Evolutionary conservation across 2,888 invertebrate genomes (phyloP).

Genomic region (Trachelus troglodyta): DNA sequence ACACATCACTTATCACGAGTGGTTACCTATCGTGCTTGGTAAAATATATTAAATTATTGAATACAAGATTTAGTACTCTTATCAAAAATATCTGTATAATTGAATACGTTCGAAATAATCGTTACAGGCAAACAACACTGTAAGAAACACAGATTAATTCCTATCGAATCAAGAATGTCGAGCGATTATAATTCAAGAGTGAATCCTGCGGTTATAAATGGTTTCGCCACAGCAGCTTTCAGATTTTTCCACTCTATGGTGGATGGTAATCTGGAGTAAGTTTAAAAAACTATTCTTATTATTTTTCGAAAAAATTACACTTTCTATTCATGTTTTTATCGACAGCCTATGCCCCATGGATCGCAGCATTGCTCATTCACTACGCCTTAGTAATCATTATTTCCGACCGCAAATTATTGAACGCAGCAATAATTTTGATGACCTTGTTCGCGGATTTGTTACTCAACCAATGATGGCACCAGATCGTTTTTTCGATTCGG

Average conservation of each 20-base stretch:
- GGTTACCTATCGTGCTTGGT: slow-evolving; percentile 71
- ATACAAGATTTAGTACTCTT: not conserved
- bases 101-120: not conserved
- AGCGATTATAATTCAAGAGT: slow-evolving; percentile 68
- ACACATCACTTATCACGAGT: slow-evolving; percentile 73
- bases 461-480: slow-evolving; percentile 71
- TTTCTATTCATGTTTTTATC: not conserved
- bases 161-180: slow-evolving; percentile 13
- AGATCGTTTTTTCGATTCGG: slow-evolving; percentile 70
- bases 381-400: slow-evolving; percentile 71
- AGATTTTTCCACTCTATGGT: slow-evolving; percentile 75
- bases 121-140: slow-evolving; percentile 20
- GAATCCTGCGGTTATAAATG: slow-evolving; percentile 72
- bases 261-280: slow-evolving; percentile 62
- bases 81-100: not conserved
- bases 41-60: slow-evolving; percentile 22
- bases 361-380: slow-evolving; percentile 16
- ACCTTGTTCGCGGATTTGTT: slow-evolving; percentile 70
- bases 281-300: slow-evolving; percentile 20
- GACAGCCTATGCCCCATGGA: slow-evolving; percentile 23
- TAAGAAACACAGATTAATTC: slow-evolving; percentile 11
- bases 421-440: slow-evolving; percentile 67
- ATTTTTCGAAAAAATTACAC: not conserved
- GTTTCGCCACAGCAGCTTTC: slow-evolving; percentile 75
- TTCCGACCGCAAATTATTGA: slow-evolving; percentile 71